Conservation (phyloP, 2,113 vertebrate species). For the Heloderma charlesbogerti region DNA sequence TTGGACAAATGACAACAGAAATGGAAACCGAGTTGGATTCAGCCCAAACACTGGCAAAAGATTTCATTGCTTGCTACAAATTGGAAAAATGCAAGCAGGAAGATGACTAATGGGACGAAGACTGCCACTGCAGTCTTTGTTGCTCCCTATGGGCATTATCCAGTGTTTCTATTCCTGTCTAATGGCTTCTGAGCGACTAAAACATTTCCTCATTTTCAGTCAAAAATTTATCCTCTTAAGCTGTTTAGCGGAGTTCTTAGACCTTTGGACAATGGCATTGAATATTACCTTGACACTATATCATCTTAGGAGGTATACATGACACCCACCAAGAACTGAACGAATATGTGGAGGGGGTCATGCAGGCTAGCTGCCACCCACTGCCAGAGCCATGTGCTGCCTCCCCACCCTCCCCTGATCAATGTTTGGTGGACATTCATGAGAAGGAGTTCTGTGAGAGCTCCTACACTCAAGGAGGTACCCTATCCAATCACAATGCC, state of each 20-base stretch:
- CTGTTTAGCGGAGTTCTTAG: background rate
- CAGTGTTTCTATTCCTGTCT: background rate
- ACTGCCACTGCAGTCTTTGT: background rate
- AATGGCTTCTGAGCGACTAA: background rate
- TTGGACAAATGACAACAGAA: conserved; percentile 1
- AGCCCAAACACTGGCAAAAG: background rate
- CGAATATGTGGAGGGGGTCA: no score
- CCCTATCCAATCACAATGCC: background rate
- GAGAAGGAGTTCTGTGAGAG: background rate
- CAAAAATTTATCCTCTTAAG: background rate
- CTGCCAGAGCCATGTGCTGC: background rate
- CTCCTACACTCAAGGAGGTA: background rate
- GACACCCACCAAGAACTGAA: background rate
- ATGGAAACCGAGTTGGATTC: background rate
- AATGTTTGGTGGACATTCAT: background rate
- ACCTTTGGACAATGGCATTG: background rate
- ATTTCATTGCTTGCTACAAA: background rate
- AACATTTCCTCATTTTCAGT: background rate
- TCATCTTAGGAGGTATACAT: background rate
- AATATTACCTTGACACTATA: background rate
- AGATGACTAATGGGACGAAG: background rate
- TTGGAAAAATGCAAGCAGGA: background rate
- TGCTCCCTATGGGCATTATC: background rate
- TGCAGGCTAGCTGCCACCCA: background rate
- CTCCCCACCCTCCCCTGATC: background rate